Conservation (phyloP, 2,888 invertebrate genomes). For the Lepidochrysops patricia region DNA sequence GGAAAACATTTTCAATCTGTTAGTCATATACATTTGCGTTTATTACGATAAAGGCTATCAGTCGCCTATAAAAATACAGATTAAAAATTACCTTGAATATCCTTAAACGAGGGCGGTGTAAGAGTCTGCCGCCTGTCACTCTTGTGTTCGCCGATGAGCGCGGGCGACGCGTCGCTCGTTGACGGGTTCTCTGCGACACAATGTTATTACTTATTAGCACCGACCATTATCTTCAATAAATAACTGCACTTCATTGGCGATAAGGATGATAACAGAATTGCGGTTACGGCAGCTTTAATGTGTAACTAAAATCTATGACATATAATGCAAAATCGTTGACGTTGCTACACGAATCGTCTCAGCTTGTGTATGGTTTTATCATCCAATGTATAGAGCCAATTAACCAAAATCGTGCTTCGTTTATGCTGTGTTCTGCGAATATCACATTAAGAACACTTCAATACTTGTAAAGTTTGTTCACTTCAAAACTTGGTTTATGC, state of each 20-base stretch:
- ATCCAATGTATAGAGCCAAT: no score
- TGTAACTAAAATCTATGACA: neutral
- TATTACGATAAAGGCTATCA: neutral
- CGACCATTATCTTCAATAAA: slow-evolving; percentile 48
- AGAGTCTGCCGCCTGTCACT: slow-evolving; percentile 40
- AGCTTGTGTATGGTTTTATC: neutral
- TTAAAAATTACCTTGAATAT: slow-evolving; percentile 48
- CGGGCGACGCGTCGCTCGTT: slow-evolving; percentile 40
- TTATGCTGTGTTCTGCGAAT: no score
- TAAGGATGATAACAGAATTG: slow-evolving; percentile 51
- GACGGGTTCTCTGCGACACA: slow-evolving; percentile 53
- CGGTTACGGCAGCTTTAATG: slow-evolving; percentile 2
- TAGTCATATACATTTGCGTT: no score
- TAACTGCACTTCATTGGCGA: slow-evolving; percentile 52
- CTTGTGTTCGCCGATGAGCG: slow-evolving; percentile 43
- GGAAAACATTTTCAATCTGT: no score
- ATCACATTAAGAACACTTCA: no score
- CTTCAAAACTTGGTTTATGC: no score
- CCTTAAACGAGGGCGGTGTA: slow-evolving; percentile 50
- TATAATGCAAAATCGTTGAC: neutral
- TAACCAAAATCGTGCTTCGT: no score
- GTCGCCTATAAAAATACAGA: neutral
- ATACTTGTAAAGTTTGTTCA: no score
- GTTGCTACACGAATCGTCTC: neutral
- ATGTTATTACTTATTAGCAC: slow-evolving; percentile 29